Conservation (phyloP, 1,140 invertebrate species). For the Drosophila paulistorum region DNA sequence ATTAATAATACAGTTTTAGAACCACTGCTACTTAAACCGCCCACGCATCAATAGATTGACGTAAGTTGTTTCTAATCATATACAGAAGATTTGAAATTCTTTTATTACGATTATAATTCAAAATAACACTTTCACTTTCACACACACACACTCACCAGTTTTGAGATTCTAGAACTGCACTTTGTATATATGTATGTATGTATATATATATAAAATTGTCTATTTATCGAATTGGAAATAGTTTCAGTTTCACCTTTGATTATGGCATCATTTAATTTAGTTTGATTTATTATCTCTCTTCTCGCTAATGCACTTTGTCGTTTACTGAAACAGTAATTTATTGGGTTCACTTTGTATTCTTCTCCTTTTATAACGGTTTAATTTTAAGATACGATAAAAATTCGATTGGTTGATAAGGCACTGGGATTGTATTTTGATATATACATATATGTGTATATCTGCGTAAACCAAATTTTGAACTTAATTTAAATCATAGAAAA, state of each 20-base stretch:
- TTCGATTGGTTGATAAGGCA: slow-evolving; percentile 34
- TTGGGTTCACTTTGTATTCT: slow-evolving; percentile 1
- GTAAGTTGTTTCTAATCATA: slow-evolving; percentile 34
- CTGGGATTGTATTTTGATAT: slow-evolving; percentile 24
- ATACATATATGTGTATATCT: neutral
- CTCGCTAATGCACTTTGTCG: slow-evolving; percentile 5
- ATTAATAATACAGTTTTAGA: slow-evolving; percentile 20
- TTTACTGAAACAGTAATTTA: slow-evolving; percentile 16
- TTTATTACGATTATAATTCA: slow-evolving; percentile 34
- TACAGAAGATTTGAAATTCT: slow-evolving; percentile 23
- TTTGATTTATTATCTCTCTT: neutral
- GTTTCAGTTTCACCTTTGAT: slow-evolving; percentile 27
- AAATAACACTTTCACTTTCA: slow-evolving; percentile 48
- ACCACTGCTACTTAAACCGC: slow-evolving; percentile 1
- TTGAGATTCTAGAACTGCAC: slow-evolving; percentile 10
- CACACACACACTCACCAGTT: slow-evolving; percentile 41
- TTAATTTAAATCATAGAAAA: slow-evolving; percentile 53
- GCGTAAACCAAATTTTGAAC: slow-evolving; percentile 56
- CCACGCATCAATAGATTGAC: slow-evolving; percentile 36
- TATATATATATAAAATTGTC: neutral
- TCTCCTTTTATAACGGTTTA: slow-evolving; percentile 32
- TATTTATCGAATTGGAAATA: slow-evolving; percentile 29
- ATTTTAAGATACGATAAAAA: neutral
- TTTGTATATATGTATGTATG: neutral
- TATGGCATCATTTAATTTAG: slow-evolving; percentile 37